These are phyloP conservation scores for Drosophila seclusa DNA, from an alignment of 2,888 invertebrate species.

Conservation along the genomic window DNA sequence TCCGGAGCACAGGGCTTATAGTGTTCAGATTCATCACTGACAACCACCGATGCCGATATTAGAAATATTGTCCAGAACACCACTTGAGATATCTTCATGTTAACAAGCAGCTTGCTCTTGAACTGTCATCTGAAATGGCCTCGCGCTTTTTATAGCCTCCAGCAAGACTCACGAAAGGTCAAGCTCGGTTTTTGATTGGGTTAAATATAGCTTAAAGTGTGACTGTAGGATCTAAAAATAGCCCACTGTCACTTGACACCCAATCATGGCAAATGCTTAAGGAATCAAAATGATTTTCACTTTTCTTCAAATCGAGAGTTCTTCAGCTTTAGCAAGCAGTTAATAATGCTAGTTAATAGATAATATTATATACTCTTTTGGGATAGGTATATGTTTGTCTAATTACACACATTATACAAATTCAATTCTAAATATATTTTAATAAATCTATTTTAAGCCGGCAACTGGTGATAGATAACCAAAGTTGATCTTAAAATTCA, in stretches of 20 bases:
- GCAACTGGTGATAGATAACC: not conserved
- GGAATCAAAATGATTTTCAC: conserved; percentile 3
- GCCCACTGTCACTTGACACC: not conserved
- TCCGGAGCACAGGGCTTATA: conserved; percentile 42
- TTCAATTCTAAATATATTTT: not conserved
- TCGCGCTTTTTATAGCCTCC: conserved; percentile 48
- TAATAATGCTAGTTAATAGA: not conserved
- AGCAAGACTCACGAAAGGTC: conserved; percentile 9
- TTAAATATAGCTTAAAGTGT: conserved; percentile 56
- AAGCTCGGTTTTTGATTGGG: conserved; percentile 39
- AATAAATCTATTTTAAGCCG: not conserved
- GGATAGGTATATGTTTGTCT: not conserved
- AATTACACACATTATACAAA: not conserved
- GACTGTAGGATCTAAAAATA: conserved; percentile 52
- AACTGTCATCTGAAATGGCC: conserved; percentile 26
- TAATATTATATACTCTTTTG: not conserved
- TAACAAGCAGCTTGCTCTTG: conserved; percentile 42
- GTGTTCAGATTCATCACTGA: not conserved
- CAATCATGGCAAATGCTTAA: conserved; percentile 22
- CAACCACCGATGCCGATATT: not conserved
- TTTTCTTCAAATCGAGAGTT: not conserved
- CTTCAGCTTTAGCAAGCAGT: not conserved
- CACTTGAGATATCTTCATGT: conserved; percentile 9
- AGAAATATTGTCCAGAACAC: not conserved
- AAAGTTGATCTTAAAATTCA: not conserved